A percentile compares a stretch with the other conserved stretches of the same genome.
phyloP scores from a whole-genome alignment of 1,140 invertebrate species.

The Drosophila arawakana region DNA sequence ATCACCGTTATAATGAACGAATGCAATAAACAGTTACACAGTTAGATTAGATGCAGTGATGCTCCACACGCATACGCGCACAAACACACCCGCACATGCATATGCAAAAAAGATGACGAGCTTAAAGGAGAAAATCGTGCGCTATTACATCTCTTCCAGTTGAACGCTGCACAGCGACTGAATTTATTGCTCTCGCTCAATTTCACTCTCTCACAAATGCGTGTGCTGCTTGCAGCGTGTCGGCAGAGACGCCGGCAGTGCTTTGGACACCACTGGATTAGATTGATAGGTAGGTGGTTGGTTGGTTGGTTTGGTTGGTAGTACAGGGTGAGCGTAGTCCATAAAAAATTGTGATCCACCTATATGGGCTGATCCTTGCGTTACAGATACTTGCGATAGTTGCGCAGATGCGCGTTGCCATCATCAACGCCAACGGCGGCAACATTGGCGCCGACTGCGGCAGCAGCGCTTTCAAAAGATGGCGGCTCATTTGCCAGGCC shows the following conservation, averaged over 20 bases:
- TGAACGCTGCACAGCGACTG: too few species aligned
- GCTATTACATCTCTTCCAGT: too few species aligned
- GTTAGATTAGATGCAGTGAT: constrained; percentile 24
- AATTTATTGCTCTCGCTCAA: too few species aligned
- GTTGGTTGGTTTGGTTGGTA: constrained; percentile 9
- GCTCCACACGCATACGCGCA: too few species aligned
- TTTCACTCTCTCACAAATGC: too few species aligned
- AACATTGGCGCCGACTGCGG: constrained; percentile 66
- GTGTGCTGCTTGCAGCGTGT: too few species aligned
- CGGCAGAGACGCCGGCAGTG: too few species aligned
- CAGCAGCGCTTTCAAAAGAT: constrained; percentile 82
- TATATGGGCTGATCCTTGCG: constrained; percentile 40
- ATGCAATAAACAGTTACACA: constrained; percentile 36
- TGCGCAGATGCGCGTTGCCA: constrained; percentile 75
- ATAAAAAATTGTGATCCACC: constrained; percentile 8
- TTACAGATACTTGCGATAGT: constrained; percentile 84
- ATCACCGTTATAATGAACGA: constrained; percentile 40
- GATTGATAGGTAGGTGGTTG: constrained; percentile 18
- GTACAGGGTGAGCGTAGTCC: constrained; percentile 21
- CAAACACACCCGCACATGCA: too few species aligned
- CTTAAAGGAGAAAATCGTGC: too few species aligned
- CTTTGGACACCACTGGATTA: not conserved
- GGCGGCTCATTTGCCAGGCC: constrained; percentile 76
- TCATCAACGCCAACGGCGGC: constrained; percentile 65
- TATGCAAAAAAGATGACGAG: too few species aligned